Conservation (phyloP, 1,140 invertebrate species). For the Pseudomyrmex pallidus region DNA sequence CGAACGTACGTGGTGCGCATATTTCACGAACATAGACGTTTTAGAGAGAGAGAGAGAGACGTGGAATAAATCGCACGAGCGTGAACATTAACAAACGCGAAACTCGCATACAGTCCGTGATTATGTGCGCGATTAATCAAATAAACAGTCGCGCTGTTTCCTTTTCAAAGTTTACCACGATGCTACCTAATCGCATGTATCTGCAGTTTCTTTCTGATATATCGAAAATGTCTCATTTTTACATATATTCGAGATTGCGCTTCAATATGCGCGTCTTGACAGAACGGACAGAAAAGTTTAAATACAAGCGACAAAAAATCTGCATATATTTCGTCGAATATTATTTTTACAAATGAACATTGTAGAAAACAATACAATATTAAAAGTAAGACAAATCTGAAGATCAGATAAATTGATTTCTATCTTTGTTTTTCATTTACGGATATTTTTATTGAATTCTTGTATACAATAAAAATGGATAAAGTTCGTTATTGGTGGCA, state of each 20-base stretch:
- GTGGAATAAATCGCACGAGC: constrained; percentile 32
- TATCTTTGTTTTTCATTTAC: neutral
- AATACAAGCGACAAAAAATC: too few relatives aligned
- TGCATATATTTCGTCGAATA: too few relatives aligned
- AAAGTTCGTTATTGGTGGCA: neutral
- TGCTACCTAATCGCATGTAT: neutral
- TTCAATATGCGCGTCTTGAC: neutral
- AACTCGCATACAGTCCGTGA: constrained; percentile 1
- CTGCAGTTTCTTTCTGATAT: neutral
- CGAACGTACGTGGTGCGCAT: constrained; percentile 28
- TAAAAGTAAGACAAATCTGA: too few relatives aligned
- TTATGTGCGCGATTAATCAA: constrained; percentile 30
- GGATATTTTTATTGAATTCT: too few relatives aligned
- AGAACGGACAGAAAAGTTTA: neutral
- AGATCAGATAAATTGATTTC: neutral
- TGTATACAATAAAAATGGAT: too few relatives aligned
- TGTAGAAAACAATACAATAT: too few relatives aligned
- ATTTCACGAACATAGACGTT: constrained; percentile 53
- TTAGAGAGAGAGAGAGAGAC: neutral
- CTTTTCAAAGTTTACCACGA: neutral
- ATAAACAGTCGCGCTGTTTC: constrained; percentile 15
- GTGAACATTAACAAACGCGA: constrained; percentile 46
- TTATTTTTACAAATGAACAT: too few relatives aligned
- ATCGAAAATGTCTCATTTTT: neutral
- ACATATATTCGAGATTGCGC: neutral